A percentile compares a stretch with the other conserved stretches of the same genome.
These are phyloP conservation scores for Ptyas mucosa DNA, from an alignment of 2,113 vertebrate species.

Conservation along the genomic window DNA sequence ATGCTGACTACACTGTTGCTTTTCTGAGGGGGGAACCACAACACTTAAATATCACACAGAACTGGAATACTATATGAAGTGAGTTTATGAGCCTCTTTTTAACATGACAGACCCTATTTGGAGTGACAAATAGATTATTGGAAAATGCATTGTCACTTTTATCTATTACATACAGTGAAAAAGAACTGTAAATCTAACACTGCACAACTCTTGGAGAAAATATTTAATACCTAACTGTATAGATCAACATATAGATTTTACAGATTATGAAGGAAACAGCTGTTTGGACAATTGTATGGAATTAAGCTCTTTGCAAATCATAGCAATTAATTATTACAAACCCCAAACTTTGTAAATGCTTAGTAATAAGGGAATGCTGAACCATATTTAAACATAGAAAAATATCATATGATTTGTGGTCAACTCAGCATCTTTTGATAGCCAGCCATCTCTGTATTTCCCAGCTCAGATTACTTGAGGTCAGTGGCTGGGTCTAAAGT, in stretches of 20 bases:
- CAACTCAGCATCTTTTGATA: background rate
- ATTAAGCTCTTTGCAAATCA: background rate
- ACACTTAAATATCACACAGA: slow-evolving; percentile 45
- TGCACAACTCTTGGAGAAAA: background rate
- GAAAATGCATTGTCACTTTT: slow-evolving; percentile 51
- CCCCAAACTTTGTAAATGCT: background rate
- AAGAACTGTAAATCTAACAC: slow-evolving; percentile 26
- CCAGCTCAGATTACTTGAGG: background rate
- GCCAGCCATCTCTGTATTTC: background rate
- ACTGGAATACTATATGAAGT: slow-evolving; percentile 14
- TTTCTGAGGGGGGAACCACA: slow-evolving; percentile 37
- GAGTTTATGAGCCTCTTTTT: slow-evolving; percentile 46
- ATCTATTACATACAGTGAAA: slow-evolving; percentile 35
- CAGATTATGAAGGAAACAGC: background rate
- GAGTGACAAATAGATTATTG: slow-evolving; percentile 49
- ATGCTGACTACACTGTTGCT: background rate
- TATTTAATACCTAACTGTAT: background rate
- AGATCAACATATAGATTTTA: background rate
- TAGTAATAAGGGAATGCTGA: background rate
- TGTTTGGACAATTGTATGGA: background rate
- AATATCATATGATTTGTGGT: background rate
- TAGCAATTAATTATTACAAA: background rate
- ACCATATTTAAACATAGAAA: background rate
- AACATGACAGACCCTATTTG: slow-evolving; percentile 30
- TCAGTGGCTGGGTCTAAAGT: background rate